A percentile compares a stretch with the other conserved stretches of the same genome.
Conservation (phyloP, 1,140 invertebrate species). For the Armadillidium nasatum region DNA sequence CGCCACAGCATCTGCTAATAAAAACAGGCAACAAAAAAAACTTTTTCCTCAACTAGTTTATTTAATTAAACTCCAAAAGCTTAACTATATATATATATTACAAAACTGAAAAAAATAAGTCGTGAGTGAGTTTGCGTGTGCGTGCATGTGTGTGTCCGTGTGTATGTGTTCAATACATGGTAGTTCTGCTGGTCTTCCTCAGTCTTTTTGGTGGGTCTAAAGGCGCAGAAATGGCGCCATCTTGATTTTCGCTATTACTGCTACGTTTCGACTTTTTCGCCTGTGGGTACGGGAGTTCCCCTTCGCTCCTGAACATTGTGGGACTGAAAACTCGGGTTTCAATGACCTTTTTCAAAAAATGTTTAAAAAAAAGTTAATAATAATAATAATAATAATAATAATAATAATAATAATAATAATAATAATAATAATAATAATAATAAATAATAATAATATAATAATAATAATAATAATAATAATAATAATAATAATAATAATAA, state of each 20-base stretch:
- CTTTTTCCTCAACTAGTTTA: no score
- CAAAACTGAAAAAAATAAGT: neutral
- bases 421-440: constrained; percentile 13
- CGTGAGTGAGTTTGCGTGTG: neutral
- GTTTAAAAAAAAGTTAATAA: neutral
- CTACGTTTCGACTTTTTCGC: neutral
- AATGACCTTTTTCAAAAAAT: constrained; percentile 48
- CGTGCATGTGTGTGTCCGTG: neutral
- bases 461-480: neutral
- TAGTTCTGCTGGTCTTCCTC: neutral
- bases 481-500: neutral
- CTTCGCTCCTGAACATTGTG: constrained; percentile 47
- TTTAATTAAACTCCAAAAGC: neutral
- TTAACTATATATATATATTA: neutral
- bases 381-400: neutral
- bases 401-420: neutral
- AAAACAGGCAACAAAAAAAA: no score
- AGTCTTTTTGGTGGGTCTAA: neutral
- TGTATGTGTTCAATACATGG: neutral
- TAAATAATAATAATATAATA: constrained; percentile 12
- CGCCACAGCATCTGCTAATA: no score
- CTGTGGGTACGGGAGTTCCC: constrained; percentile 24
- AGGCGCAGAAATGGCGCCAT: no score
- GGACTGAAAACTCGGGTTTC: constrained; percentile 54
- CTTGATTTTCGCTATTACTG: neutral